Evolutionary conservation across 2,797 vertebrate species (phyloP).

Genomic region (Lindbergichthys nudifrons): DNA sequence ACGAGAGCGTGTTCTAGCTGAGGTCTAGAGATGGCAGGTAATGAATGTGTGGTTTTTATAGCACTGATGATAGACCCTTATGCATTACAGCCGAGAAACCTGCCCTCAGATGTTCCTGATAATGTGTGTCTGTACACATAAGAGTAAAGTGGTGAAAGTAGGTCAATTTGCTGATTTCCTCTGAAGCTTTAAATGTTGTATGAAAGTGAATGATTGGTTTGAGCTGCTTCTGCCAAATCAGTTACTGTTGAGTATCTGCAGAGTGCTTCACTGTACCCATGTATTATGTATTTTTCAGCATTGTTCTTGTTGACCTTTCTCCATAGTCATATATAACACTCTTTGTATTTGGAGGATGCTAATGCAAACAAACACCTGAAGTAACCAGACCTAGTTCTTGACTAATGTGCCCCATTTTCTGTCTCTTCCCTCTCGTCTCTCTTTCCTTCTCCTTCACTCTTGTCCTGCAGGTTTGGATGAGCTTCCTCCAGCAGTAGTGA

Average conservation of each 20-base stretch:
- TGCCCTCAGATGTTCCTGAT: conserved; percentile 15
- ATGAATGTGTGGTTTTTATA: conserved; percentile 5
- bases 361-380: conserved; percentile 7
- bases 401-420: conserved; percentile 35
- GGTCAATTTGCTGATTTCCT: conserved; percentile 19
- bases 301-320: conserved; percentile 11
- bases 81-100: not conserved
- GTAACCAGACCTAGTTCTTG: not conserved
- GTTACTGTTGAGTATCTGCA: not conserved
- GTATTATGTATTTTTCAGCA: conserved; percentile 36
- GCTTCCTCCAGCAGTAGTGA: conserved; percentile 54
- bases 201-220: conserved; percentile 18
- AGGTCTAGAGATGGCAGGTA: not conserved
- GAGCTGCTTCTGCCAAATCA: conserved; percentile 5
- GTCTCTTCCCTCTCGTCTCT: not conserved
- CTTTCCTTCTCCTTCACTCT: not conserved
- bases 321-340: conserved; percentile 5
- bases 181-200: conserved; percentile 7
- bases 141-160: not conserved
- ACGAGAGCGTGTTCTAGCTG: conserved; percentile 3
- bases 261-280: not conserved
- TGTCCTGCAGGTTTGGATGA: conserved; percentile 87
- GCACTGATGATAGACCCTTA: not conserved
- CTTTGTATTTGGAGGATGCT: not conserved
- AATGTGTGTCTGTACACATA: not conserved